Evolutionary conservation across 2,888 invertebrate genomes (phyloP).

Genomic region (Drosophila formosana): DNA sequence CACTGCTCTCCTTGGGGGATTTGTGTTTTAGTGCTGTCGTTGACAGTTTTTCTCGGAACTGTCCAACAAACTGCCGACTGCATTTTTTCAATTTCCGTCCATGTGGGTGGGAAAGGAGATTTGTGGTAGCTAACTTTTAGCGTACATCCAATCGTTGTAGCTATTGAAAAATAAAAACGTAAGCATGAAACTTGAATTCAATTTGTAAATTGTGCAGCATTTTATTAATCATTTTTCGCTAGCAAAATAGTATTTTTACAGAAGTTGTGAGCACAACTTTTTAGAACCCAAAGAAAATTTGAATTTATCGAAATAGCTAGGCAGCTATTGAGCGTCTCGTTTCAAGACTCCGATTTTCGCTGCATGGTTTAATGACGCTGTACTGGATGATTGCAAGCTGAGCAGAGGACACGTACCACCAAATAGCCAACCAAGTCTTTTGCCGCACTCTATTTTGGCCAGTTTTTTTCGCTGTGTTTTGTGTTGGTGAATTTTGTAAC

Average conservation of each 20-base stretch:
- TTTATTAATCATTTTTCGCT: not conserved
- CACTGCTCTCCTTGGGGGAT: slow-evolving; percentile 8
- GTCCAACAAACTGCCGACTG: slow-evolving; percentile 44
- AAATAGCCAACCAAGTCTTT: slow-evolving; percentile 60
- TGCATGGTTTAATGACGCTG: slow-evolving; percentile 33
- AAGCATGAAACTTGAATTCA: not conserved
- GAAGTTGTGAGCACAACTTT: not conserved
- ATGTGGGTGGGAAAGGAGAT: not conserved
- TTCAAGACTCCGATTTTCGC: not conserved
- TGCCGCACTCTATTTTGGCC: slow-evolving; percentile 53
- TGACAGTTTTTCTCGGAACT: slow-evolving; percentile 57
- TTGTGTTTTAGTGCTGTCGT: slow-evolving; percentile 59
- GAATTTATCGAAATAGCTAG: slow-evolving; percentile 1
- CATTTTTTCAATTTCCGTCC: slow-evolving; percentile 45
- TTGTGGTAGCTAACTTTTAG: not conserved
- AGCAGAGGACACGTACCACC: slow-evolving; percentile 53
- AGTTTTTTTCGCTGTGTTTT: slow-evolving; percentile 24
- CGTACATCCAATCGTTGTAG: not conserved
- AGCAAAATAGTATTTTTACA: not conserved
- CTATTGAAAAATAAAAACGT: not conserved
- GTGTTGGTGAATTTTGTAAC: slow-evolving; percentile 53
- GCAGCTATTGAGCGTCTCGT: not conserved
- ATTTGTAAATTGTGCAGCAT: not conserved
- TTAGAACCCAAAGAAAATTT: not conserved
- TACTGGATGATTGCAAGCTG: slow-evolving; percentile 41